phyloP scores from a whole-genome alignment of 1,140 invertebrate genomes.

The Diplogasteroides magnus region DNA sequence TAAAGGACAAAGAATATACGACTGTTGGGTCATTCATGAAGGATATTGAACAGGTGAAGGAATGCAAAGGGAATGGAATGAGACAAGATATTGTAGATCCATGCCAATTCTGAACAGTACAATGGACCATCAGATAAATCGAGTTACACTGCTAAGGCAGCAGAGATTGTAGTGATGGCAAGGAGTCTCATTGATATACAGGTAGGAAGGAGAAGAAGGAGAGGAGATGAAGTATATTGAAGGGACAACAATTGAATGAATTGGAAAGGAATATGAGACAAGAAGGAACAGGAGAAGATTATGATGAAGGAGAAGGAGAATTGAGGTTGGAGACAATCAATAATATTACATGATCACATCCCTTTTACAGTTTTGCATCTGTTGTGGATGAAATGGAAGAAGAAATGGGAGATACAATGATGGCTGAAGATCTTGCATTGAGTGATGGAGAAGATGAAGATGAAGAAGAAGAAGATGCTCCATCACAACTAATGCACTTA shows the following conservation, averaged over 20 bases:
- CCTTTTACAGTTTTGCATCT: constrained; percentile 1
- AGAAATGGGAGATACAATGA: constrained; percentile 17
- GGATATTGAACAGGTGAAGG: constrained; percentile 22
- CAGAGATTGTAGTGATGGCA: constrained; percentile 24
- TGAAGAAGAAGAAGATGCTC: constrained; percentile 11
- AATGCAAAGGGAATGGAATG: constrained; percentile 2
- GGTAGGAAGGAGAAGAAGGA: no score
- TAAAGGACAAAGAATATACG: constrained; percentile 30
- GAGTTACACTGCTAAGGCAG: constrained; percentile 29
- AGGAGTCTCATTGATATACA: constrained; percentile 13
- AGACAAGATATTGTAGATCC: constrained; percentile 15
- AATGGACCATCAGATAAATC: constrained; percentile 20
- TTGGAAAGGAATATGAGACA: not conserved
- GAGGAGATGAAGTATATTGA: not conserved
- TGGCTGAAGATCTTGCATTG: constrained; percentile 30
- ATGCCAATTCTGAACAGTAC: constrained; percentile 28
- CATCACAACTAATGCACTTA: not conserved
- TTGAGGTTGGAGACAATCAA: constrained; percentile 9
- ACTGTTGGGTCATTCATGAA: constrained; percentile 22
- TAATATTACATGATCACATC: not conserved
- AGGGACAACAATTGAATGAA: constrained; percentile 1
- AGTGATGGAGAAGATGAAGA: constrained; percentile 33
- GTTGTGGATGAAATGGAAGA: constrained; percentile 14
- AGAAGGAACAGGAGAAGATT: constrained; percentile 3
- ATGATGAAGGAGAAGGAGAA: not conserved